These are phyloP conservation scores for Chrysopa pallens DNA, from an alignment of 1,140 invertebrate genomes.

Conservation along the genomic window DNA sequence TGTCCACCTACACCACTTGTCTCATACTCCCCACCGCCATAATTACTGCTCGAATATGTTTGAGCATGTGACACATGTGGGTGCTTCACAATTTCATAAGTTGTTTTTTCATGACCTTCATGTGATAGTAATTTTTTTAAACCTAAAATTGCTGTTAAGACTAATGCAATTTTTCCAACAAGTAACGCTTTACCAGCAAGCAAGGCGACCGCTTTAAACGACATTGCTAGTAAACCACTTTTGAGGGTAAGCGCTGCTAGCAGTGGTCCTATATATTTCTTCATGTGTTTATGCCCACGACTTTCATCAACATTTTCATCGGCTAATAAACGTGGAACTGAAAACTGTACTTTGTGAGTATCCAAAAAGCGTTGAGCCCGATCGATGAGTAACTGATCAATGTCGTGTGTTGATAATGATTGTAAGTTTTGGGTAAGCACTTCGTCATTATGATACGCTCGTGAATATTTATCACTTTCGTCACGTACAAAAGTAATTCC, in stretches of 20 bases:
- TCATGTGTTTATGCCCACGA: slow-evolving; percentile 28
- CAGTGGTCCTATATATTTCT: slow-evolving; percentile 32
- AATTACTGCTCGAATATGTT: slow-evolving; percentile 52
- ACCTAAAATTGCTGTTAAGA: slow-evolving; percentile 53
- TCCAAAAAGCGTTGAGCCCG: slow-evolving; percentile 34
- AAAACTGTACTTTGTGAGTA: slow-evolving; percentile 35
- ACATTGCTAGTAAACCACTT: slow-evolving; percentile 47
- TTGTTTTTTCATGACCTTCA: slow-evolving; percentile 51
- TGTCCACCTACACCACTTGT: slow-evolving; percentile 30
- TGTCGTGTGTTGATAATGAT: slow-evolving; percentile 22
- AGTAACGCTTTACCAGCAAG: slow-evolving; percentile 54
- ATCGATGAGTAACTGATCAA: slow-evolving; percentile 36
- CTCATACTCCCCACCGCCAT: slow-evolving; percentile 39
- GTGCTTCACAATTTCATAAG: slow-evolving; percentile 69
- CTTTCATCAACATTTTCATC: slow-evolving; percentile 25
- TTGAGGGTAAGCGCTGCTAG: slow-evolving; percentile 44
- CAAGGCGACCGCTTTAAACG: slow-evolving; percentile 52
- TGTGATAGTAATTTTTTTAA: slow-evolving; percentile 51
- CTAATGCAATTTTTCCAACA: slow-evolving; percentile 53
- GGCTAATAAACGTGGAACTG: slow-evolving; percentile 24
- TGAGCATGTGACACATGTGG: slow-evolving; percentile 60
- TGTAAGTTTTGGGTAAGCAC: slow-evolving; percentile 15
- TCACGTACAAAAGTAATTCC: slow-evolving; percentile 31
- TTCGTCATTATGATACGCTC: neutral
- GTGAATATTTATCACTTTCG: slow-evolving; percentile 1